phyloP scores from a whole-genome alignment of 2,888 invertebrate genomes.

The Polydrusus tereticollis region DNA sequence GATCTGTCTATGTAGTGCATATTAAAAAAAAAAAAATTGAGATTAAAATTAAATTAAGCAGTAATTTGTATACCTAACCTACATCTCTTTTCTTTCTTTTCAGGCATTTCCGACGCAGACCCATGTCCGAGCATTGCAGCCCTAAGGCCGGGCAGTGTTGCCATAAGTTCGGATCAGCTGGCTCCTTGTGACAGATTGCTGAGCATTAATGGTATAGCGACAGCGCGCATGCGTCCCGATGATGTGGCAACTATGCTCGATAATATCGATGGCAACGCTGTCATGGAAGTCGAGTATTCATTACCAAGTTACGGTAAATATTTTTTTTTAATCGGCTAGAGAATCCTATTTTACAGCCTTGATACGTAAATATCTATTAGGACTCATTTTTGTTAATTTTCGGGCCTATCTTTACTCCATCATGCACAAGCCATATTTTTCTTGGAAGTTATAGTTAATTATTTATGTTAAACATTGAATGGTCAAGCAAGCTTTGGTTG shows the following conservation, averaged over 20 bases:
- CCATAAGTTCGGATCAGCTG: constrained; percentile 81
- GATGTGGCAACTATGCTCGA: constrained; percentile 82
- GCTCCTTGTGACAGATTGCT: constrained; percentile 85
- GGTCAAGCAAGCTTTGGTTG: too few relatives aligned
- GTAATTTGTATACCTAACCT: too few relatives aligned
- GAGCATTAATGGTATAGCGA: constrained; percentile 86
- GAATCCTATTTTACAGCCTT: too few relatives aligned
- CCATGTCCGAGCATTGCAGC: constrained; percentile 76
- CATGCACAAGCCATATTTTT: too few relatives aligned
- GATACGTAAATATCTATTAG: too few relatives aligned
- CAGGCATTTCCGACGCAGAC: constrained; percentile 79
- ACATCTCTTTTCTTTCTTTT: constrained; percentile 44
- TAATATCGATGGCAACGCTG: constrained; percentile 80
- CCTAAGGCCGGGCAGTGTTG: constrained; percentile 78
- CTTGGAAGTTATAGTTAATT: too few relatives aligned
- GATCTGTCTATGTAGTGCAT: too few relatives aligned
- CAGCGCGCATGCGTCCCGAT: constrained; percentile 80
- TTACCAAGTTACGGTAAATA: constrained; percentile 83
- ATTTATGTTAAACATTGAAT: too few relatives aligned
- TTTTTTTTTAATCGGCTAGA: neutral
- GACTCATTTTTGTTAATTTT: too few relatives aligned
- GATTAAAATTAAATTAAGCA: too few relatives aligned
- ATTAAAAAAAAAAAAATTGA: too few relatives aligned
- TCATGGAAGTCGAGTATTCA: constrained; percentile 87
- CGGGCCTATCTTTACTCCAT: too few relatives aligned